A percentile compares a stretch with the other conserved stretches of the same genome.
phyloP scores from a whole-genome alignment of 2,888 invertebrate genomes.

The Hydrotaea diabolus region DNA sequence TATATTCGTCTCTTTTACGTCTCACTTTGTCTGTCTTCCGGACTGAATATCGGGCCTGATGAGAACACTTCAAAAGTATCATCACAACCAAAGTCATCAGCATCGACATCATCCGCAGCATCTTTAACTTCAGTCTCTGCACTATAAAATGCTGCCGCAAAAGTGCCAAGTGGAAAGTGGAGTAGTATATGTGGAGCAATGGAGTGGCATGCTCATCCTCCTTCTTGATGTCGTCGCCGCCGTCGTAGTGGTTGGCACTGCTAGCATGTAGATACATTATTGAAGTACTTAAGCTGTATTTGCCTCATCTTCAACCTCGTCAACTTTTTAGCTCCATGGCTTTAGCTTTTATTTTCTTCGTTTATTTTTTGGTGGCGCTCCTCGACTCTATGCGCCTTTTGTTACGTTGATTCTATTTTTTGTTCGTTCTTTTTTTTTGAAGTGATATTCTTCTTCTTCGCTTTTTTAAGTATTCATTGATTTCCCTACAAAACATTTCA shows the following conservation, averaged over 20 bases:
- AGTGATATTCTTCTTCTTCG: constrained; percentile 31
- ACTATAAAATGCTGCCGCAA: background rate
- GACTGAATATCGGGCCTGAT: constrained; percentile 43
- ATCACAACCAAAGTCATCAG: constrained; percentile 44
- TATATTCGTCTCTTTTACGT: background rate
- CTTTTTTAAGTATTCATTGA: constrained; percentile 24
- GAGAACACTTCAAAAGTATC: constrained; percentile 54
- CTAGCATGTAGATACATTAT: constrained; percentile 9
- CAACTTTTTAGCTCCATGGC: constrained; percentile 46
- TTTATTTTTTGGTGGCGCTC: background rate
- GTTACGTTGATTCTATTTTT: too few relatives aligned
- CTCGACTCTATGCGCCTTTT: too few relatives aligned
- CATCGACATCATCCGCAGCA: constrained; percentile 18
- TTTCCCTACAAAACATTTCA: constrained; percentile 16
- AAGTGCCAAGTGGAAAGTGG: background rate
- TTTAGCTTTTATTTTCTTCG: constrained; percentile 18
- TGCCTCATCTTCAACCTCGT: constrained; percentile 5
- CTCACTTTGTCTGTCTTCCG: background rate
- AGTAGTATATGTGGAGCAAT: background rate
- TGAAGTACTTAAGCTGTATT: constrained; percentile 41
- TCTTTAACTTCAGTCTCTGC: background rate
- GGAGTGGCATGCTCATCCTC: constrained; percentile 11
- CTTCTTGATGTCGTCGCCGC: background rate
- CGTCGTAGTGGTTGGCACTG: background rate
- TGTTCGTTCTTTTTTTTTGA: background rate